Evolutionary conservation across 2,113 vertebrate genomes (phyloP).

Genomic region (Callionymus lyra): DNA sequence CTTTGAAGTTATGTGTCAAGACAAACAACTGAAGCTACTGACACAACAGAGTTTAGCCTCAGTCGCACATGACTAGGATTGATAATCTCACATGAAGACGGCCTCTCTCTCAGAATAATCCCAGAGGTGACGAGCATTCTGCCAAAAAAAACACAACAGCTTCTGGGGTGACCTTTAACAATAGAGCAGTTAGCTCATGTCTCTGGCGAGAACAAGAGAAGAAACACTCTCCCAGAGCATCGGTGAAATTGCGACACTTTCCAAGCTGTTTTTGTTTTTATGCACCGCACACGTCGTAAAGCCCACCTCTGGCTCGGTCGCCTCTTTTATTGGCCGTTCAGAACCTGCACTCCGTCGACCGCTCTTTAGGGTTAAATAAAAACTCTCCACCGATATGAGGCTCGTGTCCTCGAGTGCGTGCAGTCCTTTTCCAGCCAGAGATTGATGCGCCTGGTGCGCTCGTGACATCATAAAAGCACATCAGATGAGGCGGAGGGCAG

Average conservation of each 20-base stretch:
- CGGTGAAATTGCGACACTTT: slow-evolving; percentile 4
- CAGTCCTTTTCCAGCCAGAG: slow-evolving; percentile 27
- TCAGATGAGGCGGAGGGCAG: slow-evolving; percentile 30
- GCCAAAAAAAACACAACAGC: too few relatives aligned
- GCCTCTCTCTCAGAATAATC: too few relatives aligned
- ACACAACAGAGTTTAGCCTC: too few relatives aligned
- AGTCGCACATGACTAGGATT: too few relatives aligned
- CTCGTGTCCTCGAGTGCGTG: slow-evolving; percentile 20
- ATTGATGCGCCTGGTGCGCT: slow-evolving; percentile 28
- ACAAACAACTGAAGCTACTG: too few relatives aligned
- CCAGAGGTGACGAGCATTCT: too few relatives aligned
- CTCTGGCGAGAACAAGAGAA: too few relatives aligned
- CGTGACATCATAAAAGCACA: slow-evolving; percentile 41
- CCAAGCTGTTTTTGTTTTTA: neutral
- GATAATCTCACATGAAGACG: too few relatives aligned
- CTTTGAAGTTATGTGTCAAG: too few relatives aligned
- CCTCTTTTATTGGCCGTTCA: slow-evolving; percentile 15
- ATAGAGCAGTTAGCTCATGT: too few relatives aligned
- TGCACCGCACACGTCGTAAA: neutral
- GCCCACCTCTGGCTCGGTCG: neutral
- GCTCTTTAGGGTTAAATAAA: slow-evolving; percentile 25
- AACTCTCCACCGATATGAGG: slow-evolving; percentile 13
- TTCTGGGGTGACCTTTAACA: too few relatives aligned
- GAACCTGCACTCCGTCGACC: slow-evolving; percentile 1
- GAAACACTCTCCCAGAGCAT: neutral